phyloP scores from a whole-genome alignment of 2,888 invertebrate genomes.

The Theretra japonica region DNA sequence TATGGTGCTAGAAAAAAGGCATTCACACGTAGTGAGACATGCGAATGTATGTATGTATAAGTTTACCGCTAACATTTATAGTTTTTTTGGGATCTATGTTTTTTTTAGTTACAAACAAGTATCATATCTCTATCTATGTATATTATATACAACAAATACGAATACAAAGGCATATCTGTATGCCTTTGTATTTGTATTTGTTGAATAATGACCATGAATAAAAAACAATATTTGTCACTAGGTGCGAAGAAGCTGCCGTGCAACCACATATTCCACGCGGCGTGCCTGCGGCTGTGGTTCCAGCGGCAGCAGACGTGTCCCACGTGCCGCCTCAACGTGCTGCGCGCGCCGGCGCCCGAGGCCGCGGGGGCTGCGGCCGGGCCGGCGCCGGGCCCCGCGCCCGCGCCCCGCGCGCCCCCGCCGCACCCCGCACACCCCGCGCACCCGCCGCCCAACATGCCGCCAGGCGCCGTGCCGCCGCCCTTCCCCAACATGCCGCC shows the following conservation, averaged over 20 bases:
- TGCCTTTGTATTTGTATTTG: too few species aligned
- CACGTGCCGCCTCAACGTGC: conserved; percentile 96
- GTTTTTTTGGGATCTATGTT: too few species aligned
- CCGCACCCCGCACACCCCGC: conserved; percentile 40
- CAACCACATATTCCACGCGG: conserved; percentile 99
- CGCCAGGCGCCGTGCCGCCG: conserved; percentile 50
- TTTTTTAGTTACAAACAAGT: too few species aligned
- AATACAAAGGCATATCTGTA: too few species aligned
- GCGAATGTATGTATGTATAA: too few species aligned
- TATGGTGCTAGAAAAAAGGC: too few species aligned
- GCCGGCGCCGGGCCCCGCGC: conserved; percentile 44
- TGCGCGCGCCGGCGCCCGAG: conserved; percentile 78
- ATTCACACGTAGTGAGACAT: too few species aligned
- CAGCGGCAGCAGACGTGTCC: conserved; percentile 99
- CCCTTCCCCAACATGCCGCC: conserved; percentile 71
- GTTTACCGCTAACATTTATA: too few species aligned
- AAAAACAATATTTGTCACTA: conserved; percentile 44
- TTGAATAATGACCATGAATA: too few species aligned
- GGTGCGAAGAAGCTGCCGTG: conserved; percentile 98
- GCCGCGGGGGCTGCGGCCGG: conserved; percentile 43
- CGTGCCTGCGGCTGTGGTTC: conserved; percentile 99
- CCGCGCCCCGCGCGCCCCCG: conserved; percentile 40
- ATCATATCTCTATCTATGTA: too few species aligned
- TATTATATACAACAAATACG: too few species aligned
- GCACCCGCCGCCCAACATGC: conserved; percentile 54